Base-by-base conservation (phyloP, 1,140 invertebrate genomes). In the Manduca sexta region DNA sequence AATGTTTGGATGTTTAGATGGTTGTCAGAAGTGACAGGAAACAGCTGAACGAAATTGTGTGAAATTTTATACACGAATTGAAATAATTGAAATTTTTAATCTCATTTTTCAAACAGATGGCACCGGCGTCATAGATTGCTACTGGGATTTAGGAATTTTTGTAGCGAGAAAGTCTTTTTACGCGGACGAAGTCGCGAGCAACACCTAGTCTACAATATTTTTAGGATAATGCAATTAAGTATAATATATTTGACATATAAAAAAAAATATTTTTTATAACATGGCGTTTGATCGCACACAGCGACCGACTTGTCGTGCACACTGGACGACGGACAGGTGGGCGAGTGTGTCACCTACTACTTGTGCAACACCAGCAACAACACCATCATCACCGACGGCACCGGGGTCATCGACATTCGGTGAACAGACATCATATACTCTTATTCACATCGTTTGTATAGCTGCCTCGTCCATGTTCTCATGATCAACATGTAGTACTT, bases 401-500 rank as follows among this genome's bases (percentile, higher is more conserved):
- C 88, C 13, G 92, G 92, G 21, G 80, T 95, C 17, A 93, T 96
- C 51, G 93, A 96, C 70, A 93, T 94, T 26, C 69, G 79, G 81
- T 83, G 38, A 56, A 44, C 33, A 11, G 33, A 34, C 3, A 13
- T 3, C 11, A 34, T n/a, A 13, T 7, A 3, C 4, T n/a, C 3
- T 13, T 34, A 10, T 34, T 4, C 10, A 11, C 3, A 2, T n/a
- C 3, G 10, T n/a, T 4, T 11, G 11, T n/a, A 34, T 3, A 7
- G 33, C 33, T 11, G 33, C 1, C n/a, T n/a, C 11, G 33, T 4
- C 33, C 10, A n/a, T 7, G 33, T 34, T 30, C 11, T 30, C 11
- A 30, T 30, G 11, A 30, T 17, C 8, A 17, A 12, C 5, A 17
- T 40, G 8, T 17, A 37, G n/a, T 2, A 12, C 35, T n/a, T 37